These are phyloP conservation scores for Avahi laniger DNA, from an alignment of 2,797 vertebrate species.

Conservation along the genomic window DNA sequence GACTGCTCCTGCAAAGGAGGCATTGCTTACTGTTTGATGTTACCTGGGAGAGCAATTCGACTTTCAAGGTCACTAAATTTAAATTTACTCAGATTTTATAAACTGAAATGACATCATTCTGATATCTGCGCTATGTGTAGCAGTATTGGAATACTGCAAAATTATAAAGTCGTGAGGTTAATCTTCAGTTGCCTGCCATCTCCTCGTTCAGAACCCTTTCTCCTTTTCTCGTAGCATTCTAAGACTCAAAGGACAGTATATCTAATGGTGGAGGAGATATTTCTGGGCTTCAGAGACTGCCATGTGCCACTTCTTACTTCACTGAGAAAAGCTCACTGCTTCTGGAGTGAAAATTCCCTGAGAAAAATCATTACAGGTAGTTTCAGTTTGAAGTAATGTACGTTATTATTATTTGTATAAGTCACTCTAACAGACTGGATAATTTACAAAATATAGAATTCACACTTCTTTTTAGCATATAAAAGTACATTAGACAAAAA, in stretches of 20 bases:
- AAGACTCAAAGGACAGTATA: neutral
- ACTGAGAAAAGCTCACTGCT: neutral
- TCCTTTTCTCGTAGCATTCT: neutral
- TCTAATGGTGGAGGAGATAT: neutral
- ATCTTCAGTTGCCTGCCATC: neutral
- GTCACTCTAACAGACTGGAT: neutral
- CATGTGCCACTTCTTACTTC: neutral
- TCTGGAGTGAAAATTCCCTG: neutral
- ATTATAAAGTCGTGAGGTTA: neutral
- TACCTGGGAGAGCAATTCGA: neutral
- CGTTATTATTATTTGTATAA: conserved; percentile 2
- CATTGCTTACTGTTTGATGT: neutral
- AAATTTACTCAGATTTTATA: conserved; percentile 34
- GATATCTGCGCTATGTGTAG: neutral
- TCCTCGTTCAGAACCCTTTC: neutral
- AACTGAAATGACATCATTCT: conserved; percentile 26
- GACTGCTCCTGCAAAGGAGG: neutral
- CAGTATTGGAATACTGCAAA: conserved; percentile 9
- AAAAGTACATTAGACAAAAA: conserved; percentile 24
- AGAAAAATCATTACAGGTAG: neutral
- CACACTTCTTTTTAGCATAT: neutral
- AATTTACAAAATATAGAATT: conserved; percentile 24
- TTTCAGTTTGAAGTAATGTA: neutral
- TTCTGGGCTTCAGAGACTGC: neutral
- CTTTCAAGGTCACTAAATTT: conserved; percentile 38